Base-by-base conservation (phyloP, 2,888 invertebrate species). In the Amphimallon solstitiale region DNA sequence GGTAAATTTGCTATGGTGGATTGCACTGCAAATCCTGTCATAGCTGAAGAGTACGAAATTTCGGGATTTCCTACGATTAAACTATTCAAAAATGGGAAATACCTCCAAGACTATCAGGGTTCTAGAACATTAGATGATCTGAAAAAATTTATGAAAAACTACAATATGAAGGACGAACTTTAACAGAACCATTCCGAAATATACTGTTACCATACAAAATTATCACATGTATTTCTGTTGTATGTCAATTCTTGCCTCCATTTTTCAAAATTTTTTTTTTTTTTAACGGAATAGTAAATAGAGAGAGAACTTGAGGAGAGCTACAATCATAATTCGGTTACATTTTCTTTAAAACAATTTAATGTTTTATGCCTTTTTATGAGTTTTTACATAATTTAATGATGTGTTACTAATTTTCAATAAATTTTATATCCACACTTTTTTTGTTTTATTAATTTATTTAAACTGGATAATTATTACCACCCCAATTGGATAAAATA, bases 31-130 rank as follows among this genome's bases (percentile, higher is more conserved):
- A 89, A 91, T 72, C 81, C 84, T 0, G 84, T 85, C 63, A 81
- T 88, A 0, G 86, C 88, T 0, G 85, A 87, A 56, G 76, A 86
- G 49, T 90, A 86, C 69, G 83, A 85, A 52, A 86, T 93, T 45
- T 81, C 85, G 52, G 88, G 88, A 1, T 86, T 89, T 73, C 93
- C 92, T 0, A 90, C 91, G 0, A 84, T 92, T 76, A 89, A 89
- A 81, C 82, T 87, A 60, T 90, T 86, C 77, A 78, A 81, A 1
- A 80, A 83, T 29, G 89, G 90, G 0, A 82, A 84, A 59, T 79
- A 80, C 2, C 70, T 87, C 0, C 82, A 83, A 0, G 86, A 87
- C 59, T 91, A 90, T 77, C 81, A 81, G 0, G 89, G 89, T 0
- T 84, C 85, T 46, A 80, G 89, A 6, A 85, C 84, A 0, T 74